Conservation (phyloP, 2,888 invertebrate genomes). For the Deroplatys truncata region DNA sequence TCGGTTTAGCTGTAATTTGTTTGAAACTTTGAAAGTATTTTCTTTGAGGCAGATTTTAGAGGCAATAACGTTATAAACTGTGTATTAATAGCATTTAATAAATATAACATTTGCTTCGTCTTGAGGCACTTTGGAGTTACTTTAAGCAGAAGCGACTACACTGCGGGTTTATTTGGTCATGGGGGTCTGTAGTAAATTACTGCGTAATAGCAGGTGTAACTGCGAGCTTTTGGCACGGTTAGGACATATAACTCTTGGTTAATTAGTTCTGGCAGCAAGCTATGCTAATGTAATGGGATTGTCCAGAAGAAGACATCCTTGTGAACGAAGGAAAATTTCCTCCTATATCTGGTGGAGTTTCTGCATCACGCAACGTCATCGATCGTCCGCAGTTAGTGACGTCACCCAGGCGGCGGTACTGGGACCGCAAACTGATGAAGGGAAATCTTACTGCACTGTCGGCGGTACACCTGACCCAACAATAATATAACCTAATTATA, state of each 20-base stretch:
- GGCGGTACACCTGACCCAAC: background rate
- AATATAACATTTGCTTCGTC: too few relatives aligned
- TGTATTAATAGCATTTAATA: too few relatives aligned
- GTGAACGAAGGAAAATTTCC: background rate
- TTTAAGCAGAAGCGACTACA: background rate
- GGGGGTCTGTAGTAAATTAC: background rate
- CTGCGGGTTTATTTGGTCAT: background rate
- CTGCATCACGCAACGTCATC: conserved; percentile 36
- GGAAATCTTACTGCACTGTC: background rate
- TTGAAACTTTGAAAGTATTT: too few relatives aligned
- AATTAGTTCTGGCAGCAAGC: background rate
- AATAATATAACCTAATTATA: too few relatives aligned
- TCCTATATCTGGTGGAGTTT: background rate
- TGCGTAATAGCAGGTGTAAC: background rate
- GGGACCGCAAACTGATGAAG: conserved; percentile 11
- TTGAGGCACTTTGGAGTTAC: too few relatives aligned
- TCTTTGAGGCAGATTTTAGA: too few relatives aligned
- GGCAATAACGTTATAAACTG: too few relatives aligned
- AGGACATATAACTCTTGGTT: background rate
- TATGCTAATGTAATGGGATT: background rate
- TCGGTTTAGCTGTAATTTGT: too few relatives aligned
- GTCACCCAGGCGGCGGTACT: background rate
- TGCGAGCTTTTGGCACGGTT: background rate
- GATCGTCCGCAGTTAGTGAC: conserved; percentile 18
- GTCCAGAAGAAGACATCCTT: background rate